Evolutionary conservation across 2,113 vertebrate genomes (phyloP).

Genomic region (Argyrosomus japonicus): DNA sequence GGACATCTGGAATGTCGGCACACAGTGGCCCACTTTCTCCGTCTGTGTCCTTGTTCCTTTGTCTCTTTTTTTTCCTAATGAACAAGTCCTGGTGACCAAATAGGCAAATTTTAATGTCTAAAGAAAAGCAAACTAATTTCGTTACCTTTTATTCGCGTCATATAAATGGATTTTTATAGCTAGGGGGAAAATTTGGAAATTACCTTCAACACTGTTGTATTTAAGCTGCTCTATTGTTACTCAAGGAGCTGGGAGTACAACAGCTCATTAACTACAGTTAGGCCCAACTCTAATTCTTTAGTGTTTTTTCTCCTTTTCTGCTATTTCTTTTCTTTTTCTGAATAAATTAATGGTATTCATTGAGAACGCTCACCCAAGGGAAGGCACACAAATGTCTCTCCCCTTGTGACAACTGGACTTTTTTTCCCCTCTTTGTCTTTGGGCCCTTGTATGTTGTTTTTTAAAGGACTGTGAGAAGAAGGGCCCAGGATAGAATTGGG

Average conservation of each 20-base stretch:
- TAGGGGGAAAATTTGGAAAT: slow-evolving; percentile 78
- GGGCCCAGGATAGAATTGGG: slow-evolving; percentile 31
- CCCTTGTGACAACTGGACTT: slow-evolving; percentile 52
- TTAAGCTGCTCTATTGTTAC: slow-evolving; percentile 77
- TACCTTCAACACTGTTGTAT: slow-evolving; percentile 81
- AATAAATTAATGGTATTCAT: slow-evolving; percentile 68
- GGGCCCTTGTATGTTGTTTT: slow-evolving; percentile 39
- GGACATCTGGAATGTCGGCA: slow-evolving; percentile 94
- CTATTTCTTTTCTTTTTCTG: slow-evolving; percentile 43
- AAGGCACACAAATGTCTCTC: slow-evolving; percentile 51
- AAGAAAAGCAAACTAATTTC: slow-evolving; percentile 92
- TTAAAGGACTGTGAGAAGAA: slow-evolving; percentile 61
- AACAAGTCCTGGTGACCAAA: slow-evolving; percentile 88
- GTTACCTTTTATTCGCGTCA: slow-evolving; percentile 85
- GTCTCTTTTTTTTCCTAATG: slow-evolving; percentile 78
- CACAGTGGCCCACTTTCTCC: slow-evolving; percentile 90
- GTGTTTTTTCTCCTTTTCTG: slow-evolving; percentile 1
- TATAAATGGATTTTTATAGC: slow-evolving; percentile 85
- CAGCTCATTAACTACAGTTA: slow-evolving; percentile 83
- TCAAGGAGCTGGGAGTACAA: slow-evolving; percentile 62
- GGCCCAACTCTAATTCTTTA: slow-evolving; percentile 58
- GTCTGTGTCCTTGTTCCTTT: slow-evolving; percentile 88
- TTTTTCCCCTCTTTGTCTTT: slow-evolving; percentile 61
- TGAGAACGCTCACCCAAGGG: slow-evolving; percentile 48
- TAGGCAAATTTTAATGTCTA: slow-evolving; percentile 89